These are phyloP conservation scores for Tipula confusa DNA, from an alignment of 2,888 invertebrate species.

Conservation along the genomic window DNA sequence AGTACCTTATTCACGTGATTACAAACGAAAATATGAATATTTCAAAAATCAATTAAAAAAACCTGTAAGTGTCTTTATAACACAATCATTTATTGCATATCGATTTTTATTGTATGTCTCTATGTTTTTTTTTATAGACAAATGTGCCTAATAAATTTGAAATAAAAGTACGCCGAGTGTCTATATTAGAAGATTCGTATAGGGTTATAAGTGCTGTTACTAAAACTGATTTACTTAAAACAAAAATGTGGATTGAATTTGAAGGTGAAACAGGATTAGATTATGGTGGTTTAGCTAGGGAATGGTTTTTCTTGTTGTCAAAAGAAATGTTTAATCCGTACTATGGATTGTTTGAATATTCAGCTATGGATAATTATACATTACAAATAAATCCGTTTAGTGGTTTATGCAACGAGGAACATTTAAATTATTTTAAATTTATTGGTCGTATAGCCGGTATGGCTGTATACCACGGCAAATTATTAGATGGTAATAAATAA, in stretches of 20 bases:
- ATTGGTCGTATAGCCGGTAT: conserved; percentile 97
- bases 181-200: conserved; percentile 96
- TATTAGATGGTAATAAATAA: conserved; percentile 73
- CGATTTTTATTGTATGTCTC: neutral
- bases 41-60: conserved; percentile 94
- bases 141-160: conserved; percentile 98
- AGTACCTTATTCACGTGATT: conserved; percentile 97
- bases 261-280: conserved; percentile 94
- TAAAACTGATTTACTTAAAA: conserved; percentile 87
- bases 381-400: conserved; percentile 98
- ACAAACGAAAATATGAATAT: conserved; percentile 98
- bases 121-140: conserved; percentile 57
- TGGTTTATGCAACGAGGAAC: conserved; percentile 96
- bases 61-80: conserved; percentile 61
- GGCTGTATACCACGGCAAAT: conserved; percentile 98
- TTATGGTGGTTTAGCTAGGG: conserved; percentile 93
- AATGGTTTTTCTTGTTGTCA: conserved; percentile 98
- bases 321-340: conserved; percentile 99
- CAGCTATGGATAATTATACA: conserved; percentile 99
- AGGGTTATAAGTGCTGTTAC: conserved; percentile 88
- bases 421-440: conserved; percentile 96
- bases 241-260: conserved; percentile 98
- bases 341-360: conserved; percentile 98
- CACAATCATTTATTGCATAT: neutral
- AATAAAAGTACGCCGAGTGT: conserved; percentile 85